These are phyloP conservation scores for Tinamus major DNA, from an alignment of 2,797 vertebrate genomes.

Conservation along the genomic window DNA sequence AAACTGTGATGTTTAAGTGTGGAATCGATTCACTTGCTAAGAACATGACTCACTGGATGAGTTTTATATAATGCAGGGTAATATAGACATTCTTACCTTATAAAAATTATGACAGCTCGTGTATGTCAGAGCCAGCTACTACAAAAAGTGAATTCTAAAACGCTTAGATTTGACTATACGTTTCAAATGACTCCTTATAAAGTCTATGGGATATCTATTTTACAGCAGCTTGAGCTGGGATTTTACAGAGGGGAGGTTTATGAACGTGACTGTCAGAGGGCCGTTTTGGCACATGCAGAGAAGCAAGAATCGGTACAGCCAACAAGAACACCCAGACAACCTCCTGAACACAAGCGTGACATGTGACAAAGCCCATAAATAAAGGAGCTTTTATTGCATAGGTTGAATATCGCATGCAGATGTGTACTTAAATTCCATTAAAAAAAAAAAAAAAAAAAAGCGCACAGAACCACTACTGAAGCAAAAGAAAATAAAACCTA, in stretches of 20 bases:
- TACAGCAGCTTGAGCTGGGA: neutral
- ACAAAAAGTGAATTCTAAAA: neutral
- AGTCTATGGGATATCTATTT: neutral
- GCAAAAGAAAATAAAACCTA: neutral
- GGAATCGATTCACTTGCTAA: neutral
- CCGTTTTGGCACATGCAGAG: neutral
- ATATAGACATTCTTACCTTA: neutral
- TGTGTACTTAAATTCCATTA: neutral
- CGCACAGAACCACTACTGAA: neutral
- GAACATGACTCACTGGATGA: neutral
- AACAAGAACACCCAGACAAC: constrained; percentile 11
- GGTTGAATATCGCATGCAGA: neutral
- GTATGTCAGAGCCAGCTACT: neutral
- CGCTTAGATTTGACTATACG: accelerated
- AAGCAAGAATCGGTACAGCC: neutral
- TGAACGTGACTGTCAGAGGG: neutral
- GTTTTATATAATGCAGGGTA: neutral
- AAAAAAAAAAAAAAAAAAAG: neutral
- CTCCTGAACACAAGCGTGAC: neutral
- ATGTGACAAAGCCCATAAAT: constrained; percentile 3
- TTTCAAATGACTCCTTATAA: neutral
- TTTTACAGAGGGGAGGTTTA: neutral
- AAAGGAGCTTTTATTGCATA: neutral
- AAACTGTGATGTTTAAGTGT: neutral
- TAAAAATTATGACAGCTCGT: neutral